These are phyloP conservation scores for Gobius niger DNA, from an alignment of 2,113 vertebrate genomes.

Conservation along the genomic window DNA sequence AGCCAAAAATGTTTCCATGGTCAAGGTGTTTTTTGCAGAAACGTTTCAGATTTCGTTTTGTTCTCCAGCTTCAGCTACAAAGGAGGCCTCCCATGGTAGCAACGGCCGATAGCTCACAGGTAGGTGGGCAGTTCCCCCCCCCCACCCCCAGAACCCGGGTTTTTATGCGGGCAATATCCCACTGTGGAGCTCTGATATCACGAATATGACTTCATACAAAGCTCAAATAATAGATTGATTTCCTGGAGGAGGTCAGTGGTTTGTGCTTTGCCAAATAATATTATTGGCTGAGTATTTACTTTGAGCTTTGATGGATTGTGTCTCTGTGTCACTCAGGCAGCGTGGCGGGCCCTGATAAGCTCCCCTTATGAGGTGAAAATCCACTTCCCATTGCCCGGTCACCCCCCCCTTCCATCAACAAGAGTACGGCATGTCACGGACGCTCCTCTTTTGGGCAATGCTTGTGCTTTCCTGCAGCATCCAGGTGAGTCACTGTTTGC, in stretches of 20 bases:
- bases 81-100: conserved; percentile 19
- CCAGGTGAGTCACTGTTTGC: conserved; percentile 64
- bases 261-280: conserved; percentile 15
- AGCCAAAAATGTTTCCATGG: conserved; percentile 84
- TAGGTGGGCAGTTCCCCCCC: conserved; percentile 67
- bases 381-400: conserved; percentile 47
- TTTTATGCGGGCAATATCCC: background rate
- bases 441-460: conserved; percentile 62
- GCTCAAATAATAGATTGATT: conserved; percentile 12
- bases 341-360: conserved; percentile 67
- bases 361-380: conserved; percentile 69
- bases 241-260: conserved; percentile 26
- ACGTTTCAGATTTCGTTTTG: conserved; percentile 85
- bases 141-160: conserved; percentile 10
- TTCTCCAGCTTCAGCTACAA: conserved; percentile 70
- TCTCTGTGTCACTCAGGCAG: conserved; percentile 70
- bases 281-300: conserved; percentile 29
- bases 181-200: conserved; percentile 22
- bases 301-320: conserved; percentile 50
- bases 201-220: too few species aligned
- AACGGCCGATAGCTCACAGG: conserved; percentile 40
- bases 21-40: conserved; percentile 86
- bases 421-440: conserved; percentile 71
- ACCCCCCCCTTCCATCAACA: conserved; percentile 49
- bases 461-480: conserved; percentile 70